These are phyloP conservation scores for Saccostrea glomerata DNA, from an alignment of 1,140 invertebrate species.

Conservation along the genomic window DNA sequence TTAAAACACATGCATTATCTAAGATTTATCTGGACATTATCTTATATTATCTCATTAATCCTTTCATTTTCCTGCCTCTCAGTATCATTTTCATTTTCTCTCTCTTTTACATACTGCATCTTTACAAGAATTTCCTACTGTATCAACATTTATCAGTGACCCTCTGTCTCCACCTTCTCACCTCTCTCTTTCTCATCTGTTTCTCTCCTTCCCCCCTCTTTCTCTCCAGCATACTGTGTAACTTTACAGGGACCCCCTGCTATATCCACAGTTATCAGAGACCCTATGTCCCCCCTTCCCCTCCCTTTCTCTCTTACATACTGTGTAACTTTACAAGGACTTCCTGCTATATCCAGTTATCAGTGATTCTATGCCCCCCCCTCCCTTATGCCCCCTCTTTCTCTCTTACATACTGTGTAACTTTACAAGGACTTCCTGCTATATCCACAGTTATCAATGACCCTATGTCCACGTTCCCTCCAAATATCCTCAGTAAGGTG, in stretches of 20 bases:
- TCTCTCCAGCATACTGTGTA: slow-evolving; percentile 63
- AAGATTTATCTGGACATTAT: too few relatives aligned
- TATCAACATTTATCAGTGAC: not conserved
- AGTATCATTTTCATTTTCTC: not conserved
- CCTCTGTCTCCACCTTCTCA: slow-evolving; percentile 59
- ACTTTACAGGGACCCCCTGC: slow-evolving; percentile 90
- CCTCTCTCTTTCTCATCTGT: not conserved
- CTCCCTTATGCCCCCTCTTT: not conserved
- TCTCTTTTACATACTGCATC: not conserved
- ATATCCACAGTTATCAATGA: slow-evolving; percentile 91
- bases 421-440: slow-evolving; percentile 90
- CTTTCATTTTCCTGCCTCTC: not conserved
- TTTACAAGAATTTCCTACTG: not conserved
- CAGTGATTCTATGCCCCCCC: not conserved
- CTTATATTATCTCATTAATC: too few relatives aligned
- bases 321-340: not conserved
- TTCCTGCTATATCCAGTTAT: not conserved
- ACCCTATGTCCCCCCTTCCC: slow-evolving; percentile 96
- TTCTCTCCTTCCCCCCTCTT: not conserved
- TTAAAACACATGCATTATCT: too few relatives aligned
- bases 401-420: slow-evolving; percentile 67
- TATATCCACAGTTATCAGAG: slow-evolving; percentile 82
- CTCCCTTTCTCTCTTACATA: slow-evolving; percentile 73
- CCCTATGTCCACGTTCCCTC: slow-evolving; percentile 95
- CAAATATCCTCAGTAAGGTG: slow-evolving; percentile 93